Conservation (phyloP, 2,113 vertebrate genomes). For the Lota lota region DNA sequence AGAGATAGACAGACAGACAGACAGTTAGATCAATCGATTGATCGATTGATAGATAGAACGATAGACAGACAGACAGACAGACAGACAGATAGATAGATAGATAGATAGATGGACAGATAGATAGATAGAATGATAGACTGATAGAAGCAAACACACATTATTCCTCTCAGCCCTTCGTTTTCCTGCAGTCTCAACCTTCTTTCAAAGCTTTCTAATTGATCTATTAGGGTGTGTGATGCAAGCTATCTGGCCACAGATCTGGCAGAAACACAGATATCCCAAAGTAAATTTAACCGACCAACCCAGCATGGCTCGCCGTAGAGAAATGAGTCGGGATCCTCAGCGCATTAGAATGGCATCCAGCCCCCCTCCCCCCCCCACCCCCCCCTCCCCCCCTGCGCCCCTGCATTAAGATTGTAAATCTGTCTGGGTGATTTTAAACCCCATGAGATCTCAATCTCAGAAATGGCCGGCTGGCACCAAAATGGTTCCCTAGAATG, state of each 20-base stretch:
- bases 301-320: slow-evolving; percentile 24
- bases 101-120: no score
- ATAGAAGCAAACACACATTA: no score
- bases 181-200: no score
- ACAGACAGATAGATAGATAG: no score
- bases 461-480: slow-evolving; percentile 70
- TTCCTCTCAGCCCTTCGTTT: no score
- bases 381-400: slow-evolving; percentile 15
- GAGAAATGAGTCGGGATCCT: slow-evolving; percentile 48
- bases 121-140: no score
- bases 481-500: slow-evolving; percentile 38
- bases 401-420: slow-evolving; percentile 69
- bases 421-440: slow-evolving; percentile 74
- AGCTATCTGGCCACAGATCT: slow-evolving; percentile 6
- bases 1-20: no score
- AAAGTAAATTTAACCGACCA: slow-evolving; percentile 41
- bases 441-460: slow-evolving; percentile 64
- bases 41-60: no score
- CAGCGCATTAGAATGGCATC: slow-evolving; percentile 45
- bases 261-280: slow-evolving; percentile 14
- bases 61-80: no score
- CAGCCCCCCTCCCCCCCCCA: background rate
- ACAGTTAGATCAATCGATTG: no score
- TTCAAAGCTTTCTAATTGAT: no score
- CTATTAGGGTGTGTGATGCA: no score